These are phyloP conservation scores for Tauraco erythrolophus DNA, from an alignment of 2,113 vertebrate genomes.

Conservation along the genomic window DNA sequence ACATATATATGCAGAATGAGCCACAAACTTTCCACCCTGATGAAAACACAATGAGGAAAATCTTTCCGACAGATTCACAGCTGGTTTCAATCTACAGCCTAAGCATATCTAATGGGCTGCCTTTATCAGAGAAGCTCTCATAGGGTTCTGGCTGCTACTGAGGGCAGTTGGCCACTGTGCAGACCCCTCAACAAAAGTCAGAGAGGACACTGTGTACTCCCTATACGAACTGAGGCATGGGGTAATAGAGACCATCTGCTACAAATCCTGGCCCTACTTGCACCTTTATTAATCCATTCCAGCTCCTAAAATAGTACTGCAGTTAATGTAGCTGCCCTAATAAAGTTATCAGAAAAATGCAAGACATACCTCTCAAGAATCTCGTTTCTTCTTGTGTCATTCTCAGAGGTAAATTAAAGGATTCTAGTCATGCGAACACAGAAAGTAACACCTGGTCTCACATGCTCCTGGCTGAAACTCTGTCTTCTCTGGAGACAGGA, in stretches of 20 bases:
- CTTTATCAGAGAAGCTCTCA: slow-evolving; percentile 54
- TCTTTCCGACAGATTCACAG: slow-evolving; percentile 63
- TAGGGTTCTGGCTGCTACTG: not conserved
- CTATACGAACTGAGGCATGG: not conserved
- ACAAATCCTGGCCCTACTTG: slow-evolving; percentile 30
- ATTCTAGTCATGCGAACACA: not conserved
- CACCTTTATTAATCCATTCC: not conserved
- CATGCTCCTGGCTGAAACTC: not conserved
- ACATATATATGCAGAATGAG: not conserved
- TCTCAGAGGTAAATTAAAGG: not conserved
- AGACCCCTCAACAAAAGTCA: slow-evolving; percentile 40
- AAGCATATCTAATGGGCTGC: slow-evolving; percentile 41
- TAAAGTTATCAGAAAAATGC: not conserved
- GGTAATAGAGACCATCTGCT: slow-evolving; percentile 51
- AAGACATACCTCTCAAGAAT: not conserved
- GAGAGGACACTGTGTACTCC: slow-evolving; percentile 32
- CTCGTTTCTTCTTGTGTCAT: not conserved
- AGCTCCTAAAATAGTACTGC: not conserved
- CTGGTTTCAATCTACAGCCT: slow-evolving; percentile 50
- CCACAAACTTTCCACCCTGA: slow-evolving; percentile 29
- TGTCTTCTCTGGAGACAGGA: not conserved
- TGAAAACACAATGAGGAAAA: slow-evolving; percentile 59
- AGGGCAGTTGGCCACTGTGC: slow-evolving; percentile 49
- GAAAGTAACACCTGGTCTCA: not conserved
- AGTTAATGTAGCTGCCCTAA: not conserved